Evolutionary conservation across 2,888 invertebrate species (phyloP), one percentile per base, ranked within the genome.

Genomic region (Mesorhabditis spiculigera): DNA sequence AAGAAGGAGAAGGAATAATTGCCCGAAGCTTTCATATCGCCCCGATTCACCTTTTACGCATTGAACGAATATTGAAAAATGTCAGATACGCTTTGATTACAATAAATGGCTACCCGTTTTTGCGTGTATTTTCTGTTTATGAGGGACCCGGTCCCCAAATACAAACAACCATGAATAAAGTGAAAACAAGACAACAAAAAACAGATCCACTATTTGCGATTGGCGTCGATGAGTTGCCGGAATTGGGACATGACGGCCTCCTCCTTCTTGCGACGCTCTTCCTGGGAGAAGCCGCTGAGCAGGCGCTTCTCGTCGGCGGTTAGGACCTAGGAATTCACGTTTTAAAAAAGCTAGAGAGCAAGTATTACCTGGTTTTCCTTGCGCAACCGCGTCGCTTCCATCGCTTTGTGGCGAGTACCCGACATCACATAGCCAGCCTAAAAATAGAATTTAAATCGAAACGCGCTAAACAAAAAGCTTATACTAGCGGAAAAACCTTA

Each of bases 351-450:
- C n/a, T 6, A 63, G 6, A 63, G 3, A 10, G 50, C 10, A 8
- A 50, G 13, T 8, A 8, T 8, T 86, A 98, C 95, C 89, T 99
- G 98, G 90, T 98, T 98, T 89, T 98, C 98, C 86, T 98, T 98
- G 82, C 98, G 91, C 78, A 98, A 92, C 88, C 98, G 94, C 3
- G 99, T 98, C 75, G 98, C 98, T 88, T 98, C 98, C 98, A 99
- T 84, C 16, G 81, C 79, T 72, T 85, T 85, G 75, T 84, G 84
- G 16, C 84, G 90, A 89, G 94, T 93, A 43, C 97, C 97, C 84
- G 94, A 94, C 97, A 97, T 98, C 0, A 97, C 96, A 86, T 94
- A 98, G 43, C 98, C 97, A 6, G 93, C 93, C 0, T 91, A 89
- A 61, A 98, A 97, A 86, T 92, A 97, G 0, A 91, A 89, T 0